Conservation (phyloP, 1,140 invertebrate species). For the Dendrolimus punctatus region DNA sequence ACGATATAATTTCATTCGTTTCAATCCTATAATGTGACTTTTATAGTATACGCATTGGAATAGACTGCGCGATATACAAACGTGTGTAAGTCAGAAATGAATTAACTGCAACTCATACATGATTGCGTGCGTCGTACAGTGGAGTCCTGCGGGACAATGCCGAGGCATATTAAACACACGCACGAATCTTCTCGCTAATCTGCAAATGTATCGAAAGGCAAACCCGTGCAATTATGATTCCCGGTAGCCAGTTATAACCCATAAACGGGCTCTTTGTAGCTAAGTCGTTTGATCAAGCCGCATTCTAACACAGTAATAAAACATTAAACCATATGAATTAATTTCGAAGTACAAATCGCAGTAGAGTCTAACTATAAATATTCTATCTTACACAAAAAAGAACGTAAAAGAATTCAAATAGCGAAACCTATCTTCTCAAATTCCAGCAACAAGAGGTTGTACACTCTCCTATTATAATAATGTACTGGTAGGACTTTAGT, state of each 20-base stretch:
- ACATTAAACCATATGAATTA: too few relatives aligned
- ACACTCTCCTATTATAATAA: too few relatives aligned
- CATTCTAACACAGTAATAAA: too few relatives aligned
- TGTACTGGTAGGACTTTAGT: too few relatives aligned
- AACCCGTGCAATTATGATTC: conserved; percentile 49
- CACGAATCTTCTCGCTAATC: conserved; percentile 55
- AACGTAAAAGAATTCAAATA: too few relatives aligned
- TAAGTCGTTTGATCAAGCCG: too few relatives aligned
- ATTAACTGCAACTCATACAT: conserved; percentile 13
- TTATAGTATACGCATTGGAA: conserved; percentile 1
- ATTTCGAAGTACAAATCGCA: too few relatives aligned
- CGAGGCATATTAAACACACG: conserved; percentile 40
- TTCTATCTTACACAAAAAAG: too few relatives aligned
- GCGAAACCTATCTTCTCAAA: too few relatives aligned
- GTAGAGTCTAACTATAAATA: too few relatives aligned
- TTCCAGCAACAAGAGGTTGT: too few relatives aligned
- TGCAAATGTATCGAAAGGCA: conserved; percentile 35
- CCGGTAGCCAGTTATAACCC: conserved; percentile 35
- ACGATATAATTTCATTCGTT: conserved; percentile 20
- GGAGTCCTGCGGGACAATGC: conserved; percentile 21
- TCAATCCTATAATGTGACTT: conserved; percentile 4
- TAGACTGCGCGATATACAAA: background rate
- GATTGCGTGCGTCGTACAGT: conserved; percentile 21
- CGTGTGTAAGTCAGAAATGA: conserved; percentile 7
- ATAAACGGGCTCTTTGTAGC: conserved; percentile 7